phyloP scores from a whole-genome alignment of 2,797 vertebrate genomes.

The Florisuga fusca region DNA sequence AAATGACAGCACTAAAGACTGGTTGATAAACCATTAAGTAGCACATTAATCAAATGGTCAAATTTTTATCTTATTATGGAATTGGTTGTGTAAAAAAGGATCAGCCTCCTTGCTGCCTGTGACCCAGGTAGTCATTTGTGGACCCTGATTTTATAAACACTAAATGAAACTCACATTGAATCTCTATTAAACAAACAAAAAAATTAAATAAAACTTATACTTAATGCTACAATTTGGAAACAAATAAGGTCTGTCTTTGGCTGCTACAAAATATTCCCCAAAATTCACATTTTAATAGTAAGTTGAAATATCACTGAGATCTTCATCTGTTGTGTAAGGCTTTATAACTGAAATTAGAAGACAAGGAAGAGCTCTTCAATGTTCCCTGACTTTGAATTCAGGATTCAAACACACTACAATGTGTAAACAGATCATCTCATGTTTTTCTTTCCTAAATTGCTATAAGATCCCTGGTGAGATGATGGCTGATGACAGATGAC shows the following conservation, averaged over 20 bases:
- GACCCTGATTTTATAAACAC: neutral
- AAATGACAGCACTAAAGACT: conserved; percentile 26
- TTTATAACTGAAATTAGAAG: conserved; percentile 15
- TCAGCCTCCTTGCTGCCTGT: neutral
- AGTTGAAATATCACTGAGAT: neutral
- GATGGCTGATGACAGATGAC: conserved; percentile 83
- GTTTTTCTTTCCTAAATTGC: conserved; percentile 68
- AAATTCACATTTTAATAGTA: neutral
- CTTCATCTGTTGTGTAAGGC: neutral
- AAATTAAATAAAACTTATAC: neutral
- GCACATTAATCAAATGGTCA: no score
- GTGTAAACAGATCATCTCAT: conserved; percentile 81
- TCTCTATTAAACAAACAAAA: neutral
- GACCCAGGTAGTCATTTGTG: neutral
- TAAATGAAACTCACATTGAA: neutral
- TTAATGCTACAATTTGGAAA: neutral
- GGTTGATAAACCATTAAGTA: conserved; percentile 14
- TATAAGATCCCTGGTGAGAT: conserved; percentile 78
- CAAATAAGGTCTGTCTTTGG: neutral
- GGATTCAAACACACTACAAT: conserved; percentile 71
- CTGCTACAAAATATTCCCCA: neutral
- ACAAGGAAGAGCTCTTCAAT: conserved; percentile 24
- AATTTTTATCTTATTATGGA: no score
- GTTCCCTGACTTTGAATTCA: conserved; percentile 3
- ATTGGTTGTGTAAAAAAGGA: no score